phyloP scores from a whole-genome alignment of 2,113 vertebrate species.

The Scopus umbretta region DNA sequence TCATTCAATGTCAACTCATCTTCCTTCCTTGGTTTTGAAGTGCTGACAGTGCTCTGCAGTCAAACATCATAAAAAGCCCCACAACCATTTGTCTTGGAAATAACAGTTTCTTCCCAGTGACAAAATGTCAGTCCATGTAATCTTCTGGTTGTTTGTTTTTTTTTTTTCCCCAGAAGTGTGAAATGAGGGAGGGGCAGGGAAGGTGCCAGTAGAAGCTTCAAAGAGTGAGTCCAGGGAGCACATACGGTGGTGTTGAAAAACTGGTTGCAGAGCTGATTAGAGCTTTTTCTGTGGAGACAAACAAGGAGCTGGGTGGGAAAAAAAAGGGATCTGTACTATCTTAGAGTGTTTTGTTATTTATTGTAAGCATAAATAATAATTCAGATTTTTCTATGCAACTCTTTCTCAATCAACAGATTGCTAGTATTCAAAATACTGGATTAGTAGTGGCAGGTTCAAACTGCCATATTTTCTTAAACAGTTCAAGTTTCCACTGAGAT shows the following conservation, averaged over 20 bases:
- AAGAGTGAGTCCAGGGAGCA: fast-evolving
- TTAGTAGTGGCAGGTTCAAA: not conserved
- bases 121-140: not conserved
- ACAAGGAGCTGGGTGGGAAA: not conserved
- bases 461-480: not conserved
- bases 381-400: not conserved
- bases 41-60: not conserved
- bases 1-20: not conserved
- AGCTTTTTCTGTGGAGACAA: not conserved
- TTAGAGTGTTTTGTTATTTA: not conserved
- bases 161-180: not conserved
- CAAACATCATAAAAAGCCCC: not conserved
- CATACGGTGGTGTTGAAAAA: not conserved
- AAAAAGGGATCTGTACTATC: not conserved
- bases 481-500: not conserved
- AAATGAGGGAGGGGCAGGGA: not conserved
- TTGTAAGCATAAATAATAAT: not conserved
- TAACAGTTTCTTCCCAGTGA: not conserved
- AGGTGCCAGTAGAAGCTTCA: not conserved
- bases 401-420: not conserved
- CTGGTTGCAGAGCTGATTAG: not conserved
- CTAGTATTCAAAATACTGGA: not conserved
- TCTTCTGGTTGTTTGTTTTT: not conserved
- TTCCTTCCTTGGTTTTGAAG: not conserved
- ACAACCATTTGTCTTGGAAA: not conserved